These are phyloP conservation scores for Mythimna impura DNA, from an alignment of 2,888 invertebrate genomes.

Conservation along the genomic window DNA sequence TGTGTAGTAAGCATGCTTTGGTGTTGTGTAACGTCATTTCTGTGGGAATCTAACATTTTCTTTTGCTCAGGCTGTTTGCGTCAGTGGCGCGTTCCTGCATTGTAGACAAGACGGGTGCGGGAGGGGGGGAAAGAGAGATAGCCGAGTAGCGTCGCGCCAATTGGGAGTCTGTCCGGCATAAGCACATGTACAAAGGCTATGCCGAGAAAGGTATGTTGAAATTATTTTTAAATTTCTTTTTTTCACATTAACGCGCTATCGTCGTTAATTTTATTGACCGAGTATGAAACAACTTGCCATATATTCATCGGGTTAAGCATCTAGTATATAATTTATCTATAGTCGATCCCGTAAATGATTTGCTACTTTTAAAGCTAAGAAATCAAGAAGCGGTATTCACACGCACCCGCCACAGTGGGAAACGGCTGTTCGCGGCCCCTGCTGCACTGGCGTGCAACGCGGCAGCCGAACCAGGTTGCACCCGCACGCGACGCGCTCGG, in stretches of 20 bases:
- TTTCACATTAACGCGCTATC: no score
- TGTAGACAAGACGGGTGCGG: slow-evolving; percentile 94
- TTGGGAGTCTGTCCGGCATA: slow-evolving; percentile 85
- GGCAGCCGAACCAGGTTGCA: no score
- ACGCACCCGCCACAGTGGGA: no score
- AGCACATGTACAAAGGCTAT: slow-evolving; percentile 77
- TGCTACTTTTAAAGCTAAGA: no score
- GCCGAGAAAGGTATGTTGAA: slow-evolving; percentile 75
- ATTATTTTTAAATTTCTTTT: no score
- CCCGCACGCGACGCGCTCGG: no score
- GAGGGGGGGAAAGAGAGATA: slow-evolving; percentile 92
- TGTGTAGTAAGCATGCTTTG: slow-evolving; percentile 46
- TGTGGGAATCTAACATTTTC: slow-evolving; percentile 43
- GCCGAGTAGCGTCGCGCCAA: slow-evolving; percentile 91
- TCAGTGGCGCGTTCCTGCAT: slow-evolving; percentile 99
- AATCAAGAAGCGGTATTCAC: no score
- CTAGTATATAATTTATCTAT: neutral
- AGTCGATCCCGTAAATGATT: neutral
- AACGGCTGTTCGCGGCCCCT: no score
- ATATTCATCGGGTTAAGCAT: neutral
- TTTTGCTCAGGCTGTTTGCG: slow-evolving; percentile 94
- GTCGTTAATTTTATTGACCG: neutral
- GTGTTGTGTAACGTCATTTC: slow-evolving; percentile 37
- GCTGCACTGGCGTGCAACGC: no score
- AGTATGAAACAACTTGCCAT: neutral